Evolutionary conservation across 2,797 vertebrate species (phyloP).

Genomic region (Australoheros facetus): DNA sequence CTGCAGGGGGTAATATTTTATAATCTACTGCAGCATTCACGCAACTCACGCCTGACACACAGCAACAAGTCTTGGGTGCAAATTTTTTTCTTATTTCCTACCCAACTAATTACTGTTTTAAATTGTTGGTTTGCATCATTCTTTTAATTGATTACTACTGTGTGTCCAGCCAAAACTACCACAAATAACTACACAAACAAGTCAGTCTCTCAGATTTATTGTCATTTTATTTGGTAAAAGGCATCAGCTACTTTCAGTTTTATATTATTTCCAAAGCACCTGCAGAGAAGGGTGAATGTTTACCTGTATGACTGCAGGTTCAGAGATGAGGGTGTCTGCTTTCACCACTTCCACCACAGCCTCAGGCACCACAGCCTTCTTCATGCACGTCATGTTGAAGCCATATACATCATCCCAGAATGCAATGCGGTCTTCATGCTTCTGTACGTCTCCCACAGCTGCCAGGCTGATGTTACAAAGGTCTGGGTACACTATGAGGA

Average conservation of each 20-base stretch:
- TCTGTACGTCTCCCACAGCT: conserved; percentile 85
- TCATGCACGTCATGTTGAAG: conserved; percentile 97
- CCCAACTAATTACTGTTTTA: no score
- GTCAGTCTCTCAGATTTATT: background rate
- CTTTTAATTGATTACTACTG: background rate
- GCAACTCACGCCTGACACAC: no score
- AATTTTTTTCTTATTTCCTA: no score
- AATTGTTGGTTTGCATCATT: background rate
- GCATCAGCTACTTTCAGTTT: background rate
- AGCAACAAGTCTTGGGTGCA: no score
- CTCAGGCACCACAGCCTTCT: conserved; percentile 90
- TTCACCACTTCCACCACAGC: conserved; percentile 88
- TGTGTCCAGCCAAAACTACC: background rate
- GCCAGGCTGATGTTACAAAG: conserved; percentile 88
- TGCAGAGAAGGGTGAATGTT: background rate
- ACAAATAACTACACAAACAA: background rate
- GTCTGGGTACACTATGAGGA: conserved; percentile 91
- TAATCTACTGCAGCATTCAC: no score
- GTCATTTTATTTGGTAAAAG: background rate
- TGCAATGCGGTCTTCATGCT: conserved; percentile 82
- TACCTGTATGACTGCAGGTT: conserved; percentile 89
- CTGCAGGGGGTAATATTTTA: no score
- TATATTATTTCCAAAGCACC: background rate
- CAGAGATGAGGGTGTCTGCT: conserved; percentile 85
- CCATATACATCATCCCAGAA: conserved; percentile 97